Evolutionary conservation across 2,797 vertebrate genomes (phyloP), one percentile per base, ranked within the genome.

Genomic region (Aplochiton taeniatus): DNA sequence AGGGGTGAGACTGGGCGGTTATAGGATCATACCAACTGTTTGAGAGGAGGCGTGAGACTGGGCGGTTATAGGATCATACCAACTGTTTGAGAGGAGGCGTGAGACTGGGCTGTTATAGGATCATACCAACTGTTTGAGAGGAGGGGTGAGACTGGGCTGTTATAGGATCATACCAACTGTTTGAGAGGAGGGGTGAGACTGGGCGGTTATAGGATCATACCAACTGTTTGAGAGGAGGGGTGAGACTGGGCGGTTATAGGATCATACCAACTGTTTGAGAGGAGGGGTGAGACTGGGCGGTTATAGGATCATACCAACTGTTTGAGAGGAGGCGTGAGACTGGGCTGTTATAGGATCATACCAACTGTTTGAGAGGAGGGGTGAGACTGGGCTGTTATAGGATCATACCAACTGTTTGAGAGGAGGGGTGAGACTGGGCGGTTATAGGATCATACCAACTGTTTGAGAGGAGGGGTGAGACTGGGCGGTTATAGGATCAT

Each of bases 101-200:
- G n/a, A n/a, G n/a, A n/a, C n/a, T n/a, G n/a, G n/a, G n/a, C n/a
- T n/a, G n/a, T n/a, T n/a, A n/a, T n/a, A n/a, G n/a, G n/a, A n/a
- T n/a, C n/a, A n/a, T n/a, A n/a, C 52, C 52, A 57, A 57, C 19
- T 41, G 31, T 12, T 13, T 31, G n/a, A n/a, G n/a, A n/a, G n/a
- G n/a, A 61, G 49, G 11, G 13, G 31, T 45, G 49, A n/a, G n/a
- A n/a, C 4, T 14, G 18, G 18, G n/a, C n/a, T n/a, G n/a, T n/a
- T n/a, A n/a, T n/a, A 4, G 16, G 16, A n/a, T 55, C 18, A 16
- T 43, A 31, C n/a, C 51, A 58, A 58, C 70, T 60, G n/a, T n/a
- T n/a, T n/a, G n/a, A n/a, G n/a, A n/a, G 49, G 49, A n/a, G 49
- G 4, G n/a, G 13, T 12, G 2, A n/a, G 49, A 31, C 10, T 8